A percentile compares a stretch with the other conserved stretches of the same genome.
phyloP scores from a whole-genome alignment of 2,113 vertebrate species.

The Gobio gobio region DNA sequence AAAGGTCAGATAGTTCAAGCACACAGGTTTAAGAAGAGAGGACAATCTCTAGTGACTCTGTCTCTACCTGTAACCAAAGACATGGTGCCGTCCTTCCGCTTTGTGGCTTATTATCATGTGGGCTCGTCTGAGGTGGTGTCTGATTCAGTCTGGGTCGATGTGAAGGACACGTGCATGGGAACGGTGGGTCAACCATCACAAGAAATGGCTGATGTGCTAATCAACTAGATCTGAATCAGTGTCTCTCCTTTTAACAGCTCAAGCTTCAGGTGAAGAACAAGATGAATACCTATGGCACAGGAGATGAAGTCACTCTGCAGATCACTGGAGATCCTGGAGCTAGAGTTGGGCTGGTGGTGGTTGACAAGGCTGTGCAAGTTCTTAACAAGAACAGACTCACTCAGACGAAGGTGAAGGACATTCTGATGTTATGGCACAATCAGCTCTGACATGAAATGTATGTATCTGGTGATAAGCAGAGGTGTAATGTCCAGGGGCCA shows the following conservation, averaged over 20 bases:
- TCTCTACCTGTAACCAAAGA: constrained; percentile 55
- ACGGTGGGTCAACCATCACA: constrained; percentile 54
- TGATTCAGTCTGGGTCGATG: constrained; percentile 72
- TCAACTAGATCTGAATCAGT: background rate
- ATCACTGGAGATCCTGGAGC: constrained; percentile 70
- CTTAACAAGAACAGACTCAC: constrained; percentile 72
- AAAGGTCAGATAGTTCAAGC: constrained; percentile 63
- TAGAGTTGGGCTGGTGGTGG: constrained; percentile 68
- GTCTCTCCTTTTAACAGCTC: constrained; percentile 56
- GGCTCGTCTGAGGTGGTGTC: constrained; percentile 66
- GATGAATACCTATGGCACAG: constrained; percentile 24
- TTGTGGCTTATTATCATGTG: constrained; percentile 73
- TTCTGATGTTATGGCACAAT: no score
- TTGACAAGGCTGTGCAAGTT: constrained; percentile 73
- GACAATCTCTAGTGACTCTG: constrained; percentile 66
- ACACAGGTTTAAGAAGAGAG: constrained; percentile 50
- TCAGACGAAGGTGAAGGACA: constrained; percentile 67
- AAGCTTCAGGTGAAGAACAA: constrained; percentile 45
- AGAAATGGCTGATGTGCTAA: background rate
- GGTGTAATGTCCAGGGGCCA: no score
- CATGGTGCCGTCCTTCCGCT: constrained; percentile 69
- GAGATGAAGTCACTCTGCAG: constrained; percentile 44
- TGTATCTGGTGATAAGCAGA: no score
- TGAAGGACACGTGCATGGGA: constrained; percentile 72
- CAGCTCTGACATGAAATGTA: background rate